A percentile compares a stretch with the other conserved stretches of the same genome.
phyloP scores from a whole-genome alignment of 2,888 invertebrate genomes.

The Tenodera sinensis region DNA sequence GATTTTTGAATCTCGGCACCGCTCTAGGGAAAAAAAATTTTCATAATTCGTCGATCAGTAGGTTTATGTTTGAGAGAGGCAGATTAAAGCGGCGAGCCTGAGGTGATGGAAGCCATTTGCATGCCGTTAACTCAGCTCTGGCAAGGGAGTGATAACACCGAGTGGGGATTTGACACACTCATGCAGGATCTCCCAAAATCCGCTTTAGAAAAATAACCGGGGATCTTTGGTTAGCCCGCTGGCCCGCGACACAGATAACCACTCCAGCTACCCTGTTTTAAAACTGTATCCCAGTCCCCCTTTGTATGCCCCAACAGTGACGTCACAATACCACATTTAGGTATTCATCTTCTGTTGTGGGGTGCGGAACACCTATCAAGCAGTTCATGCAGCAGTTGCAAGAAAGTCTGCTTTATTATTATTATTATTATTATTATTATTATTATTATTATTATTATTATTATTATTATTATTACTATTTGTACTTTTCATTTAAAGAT shows the following conservation, averaged over 20 bases:
- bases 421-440: no score
- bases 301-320: background rate
- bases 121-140: background rate
- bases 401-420: no score
- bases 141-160: background rate
- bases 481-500: no score
- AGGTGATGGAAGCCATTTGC: background rate
- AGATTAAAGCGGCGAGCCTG: background rate
- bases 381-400: no score
- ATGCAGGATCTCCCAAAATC: background rate
- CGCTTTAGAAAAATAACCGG: background rate
- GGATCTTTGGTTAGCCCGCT: background rate
- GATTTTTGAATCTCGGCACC: background rate
- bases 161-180: background rate
- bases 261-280: background rate
- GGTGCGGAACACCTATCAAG: no score
- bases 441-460: no score
- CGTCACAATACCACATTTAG: no score
- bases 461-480: no score
- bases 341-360: no score
- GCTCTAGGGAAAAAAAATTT: background rate
- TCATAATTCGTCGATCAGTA: background rate
- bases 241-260: background rate
- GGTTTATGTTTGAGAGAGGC: background rate
- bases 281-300: background rate